Conservation (phyloP, 2,797 vertebrate species). For the Tachyglossus aculeatus region DNA sequence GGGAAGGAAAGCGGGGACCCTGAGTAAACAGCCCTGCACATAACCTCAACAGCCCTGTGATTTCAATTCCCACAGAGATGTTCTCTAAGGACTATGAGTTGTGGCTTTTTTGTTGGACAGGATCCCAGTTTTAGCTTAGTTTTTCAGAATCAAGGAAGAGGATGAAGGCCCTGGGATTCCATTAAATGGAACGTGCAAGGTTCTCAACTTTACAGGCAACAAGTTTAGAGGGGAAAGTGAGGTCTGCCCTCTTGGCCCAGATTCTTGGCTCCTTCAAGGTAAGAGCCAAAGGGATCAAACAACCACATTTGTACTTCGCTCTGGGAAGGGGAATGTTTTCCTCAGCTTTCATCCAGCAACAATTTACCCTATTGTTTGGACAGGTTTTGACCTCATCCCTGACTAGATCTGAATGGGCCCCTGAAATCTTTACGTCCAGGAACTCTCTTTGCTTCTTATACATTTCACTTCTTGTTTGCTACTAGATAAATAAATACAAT, state of each 20-base stretch:
- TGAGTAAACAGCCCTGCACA: background rate
- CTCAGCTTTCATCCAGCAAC: background rate
- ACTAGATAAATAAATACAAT: slow-evolving; percentile 38
- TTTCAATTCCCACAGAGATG: background rate
- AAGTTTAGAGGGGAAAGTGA: background rate
- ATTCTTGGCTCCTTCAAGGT: background rate
- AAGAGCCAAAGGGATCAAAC: slow-evolving; percentile 25
- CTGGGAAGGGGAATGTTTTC: background rate
- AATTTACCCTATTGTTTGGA: slow-evolving; percentile 18
- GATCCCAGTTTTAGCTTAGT: slow-evolving; percentile 26
- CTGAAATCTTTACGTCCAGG: background rate
- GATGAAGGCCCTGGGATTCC: background rate
- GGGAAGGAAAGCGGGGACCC: background rate
- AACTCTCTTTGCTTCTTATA: background rate
- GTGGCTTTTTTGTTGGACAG: background rate
- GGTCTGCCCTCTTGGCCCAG: background rate
- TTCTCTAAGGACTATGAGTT: background rate
- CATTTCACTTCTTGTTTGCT: slow-evolving; percentile 5
- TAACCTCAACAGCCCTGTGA: background rate
- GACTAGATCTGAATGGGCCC: background rate
- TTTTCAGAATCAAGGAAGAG: background rate
- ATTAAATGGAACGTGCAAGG: background rate
- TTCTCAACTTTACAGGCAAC: background rate
- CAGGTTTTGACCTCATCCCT: background rate
- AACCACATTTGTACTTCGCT: background rate